Conservation (phyloP, 2,113 vertebrate species). For the Lichenostomus cassidix region DNA sequence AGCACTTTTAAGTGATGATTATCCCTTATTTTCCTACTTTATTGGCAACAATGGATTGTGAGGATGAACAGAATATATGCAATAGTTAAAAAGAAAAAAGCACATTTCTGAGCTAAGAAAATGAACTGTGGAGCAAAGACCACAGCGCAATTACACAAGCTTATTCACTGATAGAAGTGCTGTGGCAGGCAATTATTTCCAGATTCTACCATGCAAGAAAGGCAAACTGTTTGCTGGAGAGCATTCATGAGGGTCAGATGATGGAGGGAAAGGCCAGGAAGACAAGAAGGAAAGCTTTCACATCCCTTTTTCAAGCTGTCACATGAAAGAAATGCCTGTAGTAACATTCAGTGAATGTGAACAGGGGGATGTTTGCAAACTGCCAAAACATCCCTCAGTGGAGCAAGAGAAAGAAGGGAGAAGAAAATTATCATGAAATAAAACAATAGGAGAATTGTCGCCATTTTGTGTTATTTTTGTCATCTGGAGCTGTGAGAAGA, state of each 20-base stretch:
- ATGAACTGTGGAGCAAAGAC: conserved; percentile 45
- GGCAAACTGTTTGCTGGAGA: conserved; percentile 53
- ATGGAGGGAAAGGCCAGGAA: conserved; percentile 34
- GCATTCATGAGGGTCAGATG: conserved; percentile 46
- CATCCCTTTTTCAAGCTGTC: conserved; percentile 63
- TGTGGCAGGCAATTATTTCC: conserved; percentile 59
- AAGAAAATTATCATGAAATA: conserved; percentile 5
- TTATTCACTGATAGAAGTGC: conserved; percentile 45
- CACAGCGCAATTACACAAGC: conserved; percentile 12
- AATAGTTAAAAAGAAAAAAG: background rate
- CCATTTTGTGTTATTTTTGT: background rate
- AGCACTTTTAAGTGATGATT: conserved; percentile 49
- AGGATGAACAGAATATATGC: conserved; percentile 29
- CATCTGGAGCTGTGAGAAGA: background rate
- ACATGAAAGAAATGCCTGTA: conserved; percentile 57
- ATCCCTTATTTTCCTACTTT: conserved; percentile 47
- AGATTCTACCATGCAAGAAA: conserved; percentile 51
- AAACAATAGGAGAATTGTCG: conserved; percentile 3
- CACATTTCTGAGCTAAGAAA: conserved; percentile 54
- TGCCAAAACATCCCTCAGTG: background rate
- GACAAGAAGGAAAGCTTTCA: conserved; percentile 59
- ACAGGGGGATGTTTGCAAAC: conserved; percentile 21
- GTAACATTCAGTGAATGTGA: conserved; percentile 56
- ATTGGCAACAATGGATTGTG: background rate
- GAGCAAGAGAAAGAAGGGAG: background rate